Evolutionary conservation across 2,113 vertebrate genomes (phyloP).

Genomic region (Spheniscus mendiculus): DNA sequence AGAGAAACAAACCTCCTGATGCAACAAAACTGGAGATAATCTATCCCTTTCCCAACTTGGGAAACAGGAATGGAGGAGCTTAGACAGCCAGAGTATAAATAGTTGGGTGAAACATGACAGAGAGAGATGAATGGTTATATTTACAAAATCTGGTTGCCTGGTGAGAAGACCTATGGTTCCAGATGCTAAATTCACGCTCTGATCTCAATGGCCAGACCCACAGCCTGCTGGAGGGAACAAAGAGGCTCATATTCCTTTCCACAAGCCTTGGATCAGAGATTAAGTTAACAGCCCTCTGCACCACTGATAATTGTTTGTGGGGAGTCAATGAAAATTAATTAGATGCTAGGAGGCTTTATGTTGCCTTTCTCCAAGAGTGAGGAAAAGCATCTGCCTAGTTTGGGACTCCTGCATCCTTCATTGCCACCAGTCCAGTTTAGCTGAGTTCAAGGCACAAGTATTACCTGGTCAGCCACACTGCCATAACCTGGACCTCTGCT

Average conservation of each 20-base stretch:
- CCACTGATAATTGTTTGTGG: background rate
- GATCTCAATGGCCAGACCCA: background rate
- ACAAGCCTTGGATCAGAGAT: background rate
- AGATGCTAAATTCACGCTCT: background rate
- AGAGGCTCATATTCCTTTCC: background rate
- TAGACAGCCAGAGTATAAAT: background rate
- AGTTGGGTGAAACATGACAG: background rate
- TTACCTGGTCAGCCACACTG: fast-evolving
- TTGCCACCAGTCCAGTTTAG: background rate
- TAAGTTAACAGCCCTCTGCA: background rate
- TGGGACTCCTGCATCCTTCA: background rate
- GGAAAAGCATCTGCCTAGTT: background rate
- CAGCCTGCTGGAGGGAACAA: background rate
- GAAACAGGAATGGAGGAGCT: background rate
- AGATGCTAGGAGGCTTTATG: background rate
- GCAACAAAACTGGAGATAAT: background rate
- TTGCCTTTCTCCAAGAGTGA: background rate
- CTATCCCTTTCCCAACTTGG: background rate
- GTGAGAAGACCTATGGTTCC: background rate
- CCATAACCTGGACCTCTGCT: background rate
- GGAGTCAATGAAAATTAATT: background rate
- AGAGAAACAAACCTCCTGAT: background rate
- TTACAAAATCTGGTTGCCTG: background rate
- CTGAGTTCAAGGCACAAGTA: background rate
- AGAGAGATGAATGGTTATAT: background rate